phyloP scores from a whole-genome alignment of 2,113 vertebrate genomes.

The Ellobius talpinus region DNA sequence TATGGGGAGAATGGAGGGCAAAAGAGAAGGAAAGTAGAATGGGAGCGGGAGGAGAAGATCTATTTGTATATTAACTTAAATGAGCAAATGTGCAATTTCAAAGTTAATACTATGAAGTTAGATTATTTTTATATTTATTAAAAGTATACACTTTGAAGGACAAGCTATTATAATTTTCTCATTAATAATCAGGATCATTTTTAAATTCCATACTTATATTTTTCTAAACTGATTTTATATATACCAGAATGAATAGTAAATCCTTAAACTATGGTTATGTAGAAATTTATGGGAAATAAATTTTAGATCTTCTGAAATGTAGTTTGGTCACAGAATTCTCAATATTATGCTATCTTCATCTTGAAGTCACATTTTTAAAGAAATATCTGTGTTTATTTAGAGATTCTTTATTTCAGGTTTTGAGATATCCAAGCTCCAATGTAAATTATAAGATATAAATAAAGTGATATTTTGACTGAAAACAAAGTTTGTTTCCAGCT shows the following conservation, averaged over 20 bases:
- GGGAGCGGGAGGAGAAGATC: not conserved
- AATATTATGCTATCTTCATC: not conserved
- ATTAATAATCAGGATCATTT: not conserved
- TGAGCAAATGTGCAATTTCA: not conserved
- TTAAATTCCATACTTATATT: not conserved
- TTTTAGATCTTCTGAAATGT: not conserved
- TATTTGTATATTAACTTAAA: not conserved
- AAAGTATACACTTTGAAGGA: not conserved
- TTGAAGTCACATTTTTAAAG: not conserved
- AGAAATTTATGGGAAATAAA: not conserved
- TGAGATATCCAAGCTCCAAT: not conserved
- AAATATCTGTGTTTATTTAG: not conserved
- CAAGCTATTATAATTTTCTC: not conserved
- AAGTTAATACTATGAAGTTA: not conserved
- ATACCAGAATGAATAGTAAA: not conserved
- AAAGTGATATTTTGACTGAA: not conserved
- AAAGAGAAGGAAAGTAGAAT: too few species aligned
- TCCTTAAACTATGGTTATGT: not conserved
- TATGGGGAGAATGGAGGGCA: too few species aligned
- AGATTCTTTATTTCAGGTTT: not conserved
- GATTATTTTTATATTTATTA: not conserved
- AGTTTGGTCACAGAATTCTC: not conserved
- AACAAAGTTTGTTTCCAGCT: not conserved
- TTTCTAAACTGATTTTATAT: not conserved
- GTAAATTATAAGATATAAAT: not conserved